Conservation (phyloP, 1,140 invertebrate species). For the Mercenaria mercenaria region DNA sequence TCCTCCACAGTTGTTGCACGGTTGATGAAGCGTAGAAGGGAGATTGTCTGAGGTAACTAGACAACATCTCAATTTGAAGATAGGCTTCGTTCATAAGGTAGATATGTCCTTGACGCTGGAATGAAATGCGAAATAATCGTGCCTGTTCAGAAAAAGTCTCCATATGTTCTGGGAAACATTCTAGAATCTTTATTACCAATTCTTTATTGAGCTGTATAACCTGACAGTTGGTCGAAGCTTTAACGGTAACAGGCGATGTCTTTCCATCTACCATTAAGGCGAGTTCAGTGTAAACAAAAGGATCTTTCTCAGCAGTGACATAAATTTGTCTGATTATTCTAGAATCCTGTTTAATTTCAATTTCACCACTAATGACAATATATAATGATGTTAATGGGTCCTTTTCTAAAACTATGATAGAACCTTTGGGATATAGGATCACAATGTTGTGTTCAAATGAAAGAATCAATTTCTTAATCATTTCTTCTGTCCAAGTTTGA, state of each 20-base stretch:
- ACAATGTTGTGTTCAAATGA: not conserved
- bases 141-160: not conserved
- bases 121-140: not conserved
- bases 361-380: not conserved
- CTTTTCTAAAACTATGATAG: not conserved
- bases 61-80: slow-evolving; percentile 2
- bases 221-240: not conserved
- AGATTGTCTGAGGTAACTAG: not conserved
- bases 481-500: not conserved
- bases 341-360: not conserved
- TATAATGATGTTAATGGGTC: not conserved
- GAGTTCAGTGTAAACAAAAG: not conserved
- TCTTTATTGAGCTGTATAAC: not conserved
- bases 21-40: not conserved
- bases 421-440: not conserved
- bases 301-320: not conserved
- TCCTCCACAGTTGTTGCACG: not conserved
- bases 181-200: not conserved
- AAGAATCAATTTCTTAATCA: not conserved
- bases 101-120: not conserved
- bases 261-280: not conserved
- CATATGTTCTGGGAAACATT: not conserved
- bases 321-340: not conserved
- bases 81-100: not conserved
- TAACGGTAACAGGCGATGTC: not conserved